Evolutionary conservation across 2,113 vertebrate genomes (phyloP), one percentile per base, ranked within the genome.

Genomic region (Xenus cinereus): DNA sequence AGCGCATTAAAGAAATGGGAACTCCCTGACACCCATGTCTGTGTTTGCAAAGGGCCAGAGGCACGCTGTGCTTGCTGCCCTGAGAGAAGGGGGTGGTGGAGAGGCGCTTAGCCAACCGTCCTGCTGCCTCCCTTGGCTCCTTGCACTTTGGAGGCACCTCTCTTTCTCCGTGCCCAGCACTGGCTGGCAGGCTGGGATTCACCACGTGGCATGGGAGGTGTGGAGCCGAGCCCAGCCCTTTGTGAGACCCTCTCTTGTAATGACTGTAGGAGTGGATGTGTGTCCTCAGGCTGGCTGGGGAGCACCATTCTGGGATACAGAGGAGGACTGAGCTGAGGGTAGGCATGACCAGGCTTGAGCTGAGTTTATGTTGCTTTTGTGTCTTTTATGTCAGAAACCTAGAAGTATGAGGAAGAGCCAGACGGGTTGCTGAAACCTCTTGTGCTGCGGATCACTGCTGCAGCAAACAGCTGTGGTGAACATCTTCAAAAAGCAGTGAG

Each of bases 1-100:
- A 69, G 18, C 26, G 4, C 15, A 6, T 12, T 39, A 32, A 82
- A 53, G 64, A 50, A 68, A 68, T 0, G 2, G 35, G 21, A 43
- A 22, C 33, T 74, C 27, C 41, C 57, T 33, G 43, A 20, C 10
- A 9, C 22, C 48, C 16, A 0, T 9, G 14, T 26, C 48, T 0
- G 0, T 13, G 17, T 20, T 23, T 28, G 20, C 17, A 15, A 24
- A 66, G 18, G 75, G 37, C 24, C 20, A 3, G 0, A 2, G 41
- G 24, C 12, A 16, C 0, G 0, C 13, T 32, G n/a, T 10, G 14
- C 48, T 68, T 6, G 0, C 5, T 1, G 12, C 43, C 24, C n/a
- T 28, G 57, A 60, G 57, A 60, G 33, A 14, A 45, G 59, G 37
- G 41, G 2, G 22, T 35, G 50, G 3, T n/a, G 37, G 35, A 6